phyloP scores from a whole-genome alignment of 2,888 invertebrate species.

The Limnephilus marmoratus region DNA sequence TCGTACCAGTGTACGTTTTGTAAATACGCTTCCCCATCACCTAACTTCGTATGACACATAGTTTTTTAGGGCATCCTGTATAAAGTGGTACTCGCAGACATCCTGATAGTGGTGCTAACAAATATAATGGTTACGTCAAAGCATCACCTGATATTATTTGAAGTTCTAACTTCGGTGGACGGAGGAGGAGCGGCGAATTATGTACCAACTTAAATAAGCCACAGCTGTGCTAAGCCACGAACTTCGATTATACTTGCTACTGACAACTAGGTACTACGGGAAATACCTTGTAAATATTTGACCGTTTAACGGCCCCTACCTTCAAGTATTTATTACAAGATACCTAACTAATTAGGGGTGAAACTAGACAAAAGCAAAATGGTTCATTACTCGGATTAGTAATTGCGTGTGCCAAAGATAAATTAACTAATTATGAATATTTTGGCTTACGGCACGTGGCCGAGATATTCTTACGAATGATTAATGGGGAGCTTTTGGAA shows the following conservation, averaged over 20 bases:
- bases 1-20: too few species aligned
- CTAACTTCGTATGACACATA: too few species aligned
- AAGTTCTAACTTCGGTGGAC: not conserved
- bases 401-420: not conserved
- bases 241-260: not conserved
- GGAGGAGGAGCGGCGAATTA: not conserved
- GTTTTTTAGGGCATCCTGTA: too few species aligned
- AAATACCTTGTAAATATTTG: not conserved
- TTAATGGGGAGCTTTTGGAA: not conserved
- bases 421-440: not conserved
- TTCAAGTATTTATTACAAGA: not conserved
- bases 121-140: not conserved
- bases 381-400: not conserved
- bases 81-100: too few species aligned
- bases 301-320: not conserved
- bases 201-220: constrained; percentile 4
- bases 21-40: too few species aligned
- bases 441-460: not conserved
- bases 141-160: not conserved
- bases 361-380: not conserved
- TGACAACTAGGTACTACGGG: not conserved
- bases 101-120: too few species aligned
- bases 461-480: not conserved
- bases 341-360: not conserved
- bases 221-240: not conserved